Conservation (phyloP, 2,113 vertebrate genomes). For the Mirza zaza region DNA sequence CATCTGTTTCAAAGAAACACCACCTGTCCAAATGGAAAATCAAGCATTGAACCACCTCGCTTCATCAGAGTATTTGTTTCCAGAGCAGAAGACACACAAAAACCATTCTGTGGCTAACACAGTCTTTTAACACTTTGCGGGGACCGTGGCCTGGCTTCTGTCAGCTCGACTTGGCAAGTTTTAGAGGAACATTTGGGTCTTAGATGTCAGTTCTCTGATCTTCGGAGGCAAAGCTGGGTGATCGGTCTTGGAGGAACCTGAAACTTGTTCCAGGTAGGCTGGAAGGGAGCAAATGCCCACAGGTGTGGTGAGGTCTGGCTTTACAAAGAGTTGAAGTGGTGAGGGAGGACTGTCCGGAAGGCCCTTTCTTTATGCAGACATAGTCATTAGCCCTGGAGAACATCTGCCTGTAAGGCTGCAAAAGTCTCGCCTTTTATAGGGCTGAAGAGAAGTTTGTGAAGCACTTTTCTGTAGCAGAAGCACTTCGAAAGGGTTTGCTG, state of each 20-base stretch:
- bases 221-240: not conserved
- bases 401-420: not conserved
- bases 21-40: constrained; percentile 80
- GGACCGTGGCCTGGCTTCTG: constrained; percentile 33
- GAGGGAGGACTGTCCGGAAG: not conserved
- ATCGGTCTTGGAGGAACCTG: not conserved
- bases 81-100: constrained; percentile 71
- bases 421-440: not conserved
- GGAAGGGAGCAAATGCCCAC: not conserved
- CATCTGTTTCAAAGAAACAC: constrained; percentile 82
- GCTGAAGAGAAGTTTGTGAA: not conserved
- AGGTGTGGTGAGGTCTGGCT: not conserved
- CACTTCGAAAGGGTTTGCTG: not conserved
- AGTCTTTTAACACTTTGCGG: constrained; percentile 68
- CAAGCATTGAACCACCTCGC: constrained; percentile 75
- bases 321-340: not conserved
- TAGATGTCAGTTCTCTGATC: not conserved
- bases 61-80: constrained; percentile 70
- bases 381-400: not conserved
- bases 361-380: not conserved
- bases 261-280: not conserved
- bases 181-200: constrained; percentile 26
- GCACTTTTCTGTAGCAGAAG: not conserved
- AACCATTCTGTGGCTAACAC: constrained; percentile 65
- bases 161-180: constrained; percentile 37